Conservation (phyloP, 2,113 vertebrate species). For the Archocentrus centrarchus region DNA sequence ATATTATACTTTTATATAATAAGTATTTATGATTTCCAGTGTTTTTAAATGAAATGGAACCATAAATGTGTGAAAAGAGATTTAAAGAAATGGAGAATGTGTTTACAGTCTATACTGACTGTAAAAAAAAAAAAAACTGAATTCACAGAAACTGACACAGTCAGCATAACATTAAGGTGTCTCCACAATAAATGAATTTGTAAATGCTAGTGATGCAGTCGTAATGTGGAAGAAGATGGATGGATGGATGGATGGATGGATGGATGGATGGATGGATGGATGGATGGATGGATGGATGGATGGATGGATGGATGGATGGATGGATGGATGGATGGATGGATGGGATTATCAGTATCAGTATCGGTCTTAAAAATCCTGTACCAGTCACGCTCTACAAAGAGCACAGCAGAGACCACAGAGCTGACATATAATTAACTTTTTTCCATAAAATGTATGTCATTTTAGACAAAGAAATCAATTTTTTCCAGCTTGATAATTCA, state of each 20-base stretch:
- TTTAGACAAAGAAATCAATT: conserved; percentile 14
- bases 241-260: too few relatives aligned
- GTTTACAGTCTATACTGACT: neutral
- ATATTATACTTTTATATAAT: neutral
- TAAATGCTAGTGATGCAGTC: neutral
- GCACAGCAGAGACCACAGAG: neutral
- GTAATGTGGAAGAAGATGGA: too few relatives aligned
- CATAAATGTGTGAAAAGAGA: neutral
- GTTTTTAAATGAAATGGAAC: neutral
- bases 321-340: too few relatives aligned
- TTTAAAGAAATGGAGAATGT: neutral
- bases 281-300: too few relatives aligned
- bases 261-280: too few relatives aligned
- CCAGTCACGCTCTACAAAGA: neutral
- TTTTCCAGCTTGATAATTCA: neutral
- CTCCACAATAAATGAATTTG: neutral
- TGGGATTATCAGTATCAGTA: too few relatives aligned
- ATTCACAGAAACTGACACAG: neutral
- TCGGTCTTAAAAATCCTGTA: neutral
- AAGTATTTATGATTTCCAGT: neutral
- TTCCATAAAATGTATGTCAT: neutral
- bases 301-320: too few relatives aligned
- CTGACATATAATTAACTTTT: neutral
- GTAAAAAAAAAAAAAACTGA: neutral
- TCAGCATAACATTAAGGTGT: too few relatives aligned